Conservation (phyloP, 2,888 invertebrate genomes). For the Eumacrocentrus americanus region DNA sequence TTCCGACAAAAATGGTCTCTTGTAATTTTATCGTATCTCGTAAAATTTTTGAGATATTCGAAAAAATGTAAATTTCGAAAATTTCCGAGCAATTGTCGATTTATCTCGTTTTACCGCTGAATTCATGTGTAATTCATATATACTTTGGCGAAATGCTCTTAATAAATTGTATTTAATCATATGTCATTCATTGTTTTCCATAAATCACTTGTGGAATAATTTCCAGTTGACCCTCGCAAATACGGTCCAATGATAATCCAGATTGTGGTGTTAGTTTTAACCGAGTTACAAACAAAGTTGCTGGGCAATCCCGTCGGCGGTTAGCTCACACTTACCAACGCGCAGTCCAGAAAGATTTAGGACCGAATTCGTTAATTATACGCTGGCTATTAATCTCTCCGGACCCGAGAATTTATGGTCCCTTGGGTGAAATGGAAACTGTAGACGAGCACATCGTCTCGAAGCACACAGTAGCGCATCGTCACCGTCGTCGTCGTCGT, state of each 20-base stretch:
- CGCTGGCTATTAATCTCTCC: conserved; percentile 26
- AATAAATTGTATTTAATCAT: neutral
- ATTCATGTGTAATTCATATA: neutral
- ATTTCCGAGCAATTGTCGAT: neutral
- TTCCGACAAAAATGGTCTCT: neutral
- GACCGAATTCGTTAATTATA: conserved; percentile 31
- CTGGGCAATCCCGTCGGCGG: conserved; percentile 12
- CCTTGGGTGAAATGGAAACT: conserved; percentile 23
- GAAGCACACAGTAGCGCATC: conserved; percentile 21
- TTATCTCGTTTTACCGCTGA: no score
- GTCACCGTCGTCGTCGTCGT: conserved; percentile 8
- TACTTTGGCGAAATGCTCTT: no score
- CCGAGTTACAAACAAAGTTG: conserved; percentile 24
- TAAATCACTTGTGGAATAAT: neutral
- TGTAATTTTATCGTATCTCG: no score
- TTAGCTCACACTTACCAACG: conserved; percentile 3
- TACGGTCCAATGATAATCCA: conserved; percentile 22
- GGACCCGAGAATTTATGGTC: conserved; percentile 21
- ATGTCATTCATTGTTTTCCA: no score
- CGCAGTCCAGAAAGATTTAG: conserved; percentile 28
- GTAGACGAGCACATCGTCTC: conserved; percentile 26
- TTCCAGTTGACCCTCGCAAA: conserved; percentile 8
- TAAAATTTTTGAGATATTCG: neutral
- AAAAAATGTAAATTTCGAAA: neutral
- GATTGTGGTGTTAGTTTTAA: conserved; percentile 23